A percentile compares a stretch with the other conserved stretches of the same genome.
Conservation (phyloP, 2,797 vertebrate species). For the Spondyliosoma cantharus region DNA sequence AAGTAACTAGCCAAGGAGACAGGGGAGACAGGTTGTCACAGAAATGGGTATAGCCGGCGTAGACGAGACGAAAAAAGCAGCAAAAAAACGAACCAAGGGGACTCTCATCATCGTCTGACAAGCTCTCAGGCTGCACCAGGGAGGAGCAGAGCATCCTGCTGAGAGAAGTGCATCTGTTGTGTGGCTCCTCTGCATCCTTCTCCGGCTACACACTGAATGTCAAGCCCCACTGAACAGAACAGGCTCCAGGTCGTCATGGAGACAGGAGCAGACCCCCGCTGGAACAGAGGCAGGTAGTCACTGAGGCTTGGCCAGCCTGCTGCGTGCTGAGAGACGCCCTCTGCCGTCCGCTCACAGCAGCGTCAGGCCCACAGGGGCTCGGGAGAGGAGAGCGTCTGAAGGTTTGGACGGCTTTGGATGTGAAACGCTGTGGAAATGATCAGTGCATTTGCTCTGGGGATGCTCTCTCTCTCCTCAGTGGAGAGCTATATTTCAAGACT, state of each 20-base stretch:
- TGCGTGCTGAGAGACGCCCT: conserved; percentile 73
- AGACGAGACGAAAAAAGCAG: conserved; percentile 49
- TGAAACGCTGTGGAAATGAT: conserved; percentile 61
- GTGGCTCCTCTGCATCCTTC: conserved; percentile 78
- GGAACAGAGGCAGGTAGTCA: conserved; percentile 82
- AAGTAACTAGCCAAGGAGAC: conserved; percentile 77
- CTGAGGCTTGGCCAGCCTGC: conserved; percentile 72
- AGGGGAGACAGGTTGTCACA: conserved; percentile 73
- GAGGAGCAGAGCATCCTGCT: conserved; percentile 75
- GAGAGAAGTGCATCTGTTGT: conserved; percentile 79
- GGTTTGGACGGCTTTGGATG: conserved; percentile 60
- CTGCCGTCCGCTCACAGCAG: conserved; percentile 69
- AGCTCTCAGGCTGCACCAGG: conserved; percentile 62
- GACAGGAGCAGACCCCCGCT: conserved; percentile 78
- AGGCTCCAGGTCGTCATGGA: conserved; percentile 84
- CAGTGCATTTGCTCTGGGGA: conserved; percentile 58
- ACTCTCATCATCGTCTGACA: conserved; percentile 66
- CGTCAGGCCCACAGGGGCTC: conserved; percentile 30
- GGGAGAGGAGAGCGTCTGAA: conserved; percentile 41
- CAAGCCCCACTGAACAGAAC: conserved; percentile 81
- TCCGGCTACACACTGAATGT: conserved; percentile 82
- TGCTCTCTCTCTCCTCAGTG: conserved; percentile 36
- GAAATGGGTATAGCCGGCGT: conserved; percentile 50
- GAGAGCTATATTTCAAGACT: conserved; percentile 72
- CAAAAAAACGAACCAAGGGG: conserved; percentile 39